Conservation (phyloP, 1,140 invertebrate genomes). For the Saccostrea cuccullata region DNA sequence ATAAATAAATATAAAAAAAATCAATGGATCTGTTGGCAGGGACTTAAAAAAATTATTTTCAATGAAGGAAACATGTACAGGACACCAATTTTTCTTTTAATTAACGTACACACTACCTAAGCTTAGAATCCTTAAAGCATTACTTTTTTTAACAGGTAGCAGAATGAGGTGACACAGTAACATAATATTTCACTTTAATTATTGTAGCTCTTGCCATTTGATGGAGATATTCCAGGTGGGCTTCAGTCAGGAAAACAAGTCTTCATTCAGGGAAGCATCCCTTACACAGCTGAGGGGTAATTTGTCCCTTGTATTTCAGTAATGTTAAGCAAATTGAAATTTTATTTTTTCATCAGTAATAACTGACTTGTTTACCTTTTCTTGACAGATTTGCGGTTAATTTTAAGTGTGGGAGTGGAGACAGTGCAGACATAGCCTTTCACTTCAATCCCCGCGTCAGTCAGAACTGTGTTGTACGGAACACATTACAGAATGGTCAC, state of each 20-base stretch:
- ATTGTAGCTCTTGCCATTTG: slow-evolving; percentile 27
- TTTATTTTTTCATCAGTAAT: neutral
- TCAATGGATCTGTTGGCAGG: too few species aligned
- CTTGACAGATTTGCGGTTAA: slow-evolving; percentile 83
- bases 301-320: neutral
- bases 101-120: too few species aligned
- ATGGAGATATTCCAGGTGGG: slow-evolving; percentile 23
- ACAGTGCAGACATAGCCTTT: slow-evolving; percentile 86
- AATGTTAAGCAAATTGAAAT: neutral
- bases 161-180: too few species aligned
- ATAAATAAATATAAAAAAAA: too few species aligned
- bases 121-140: too few species aligned
- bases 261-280: slow-evolving; percentile 27
- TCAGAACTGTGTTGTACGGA: slow-evolving; percentile 84
- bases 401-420: slow-evolving; percentile 82
- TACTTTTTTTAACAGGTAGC: too few species aligned
- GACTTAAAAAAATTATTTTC: too few species aligned
- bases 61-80: too few species aligned
- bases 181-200: neutral
- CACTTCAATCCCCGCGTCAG: slow-evolving; percentile 84
- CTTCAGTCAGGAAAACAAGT: slow-evolving; percentile 35
- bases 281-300: slow-evolving; percentile 3
- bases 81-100: too few species aligned
- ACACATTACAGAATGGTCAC: slow-evolving; percentile 81
- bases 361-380: neutral